Evolutionary conservation across 2,888 invertebrate genomes (phyloP).

Genomic region (Ectobius pallidus): DNA sequence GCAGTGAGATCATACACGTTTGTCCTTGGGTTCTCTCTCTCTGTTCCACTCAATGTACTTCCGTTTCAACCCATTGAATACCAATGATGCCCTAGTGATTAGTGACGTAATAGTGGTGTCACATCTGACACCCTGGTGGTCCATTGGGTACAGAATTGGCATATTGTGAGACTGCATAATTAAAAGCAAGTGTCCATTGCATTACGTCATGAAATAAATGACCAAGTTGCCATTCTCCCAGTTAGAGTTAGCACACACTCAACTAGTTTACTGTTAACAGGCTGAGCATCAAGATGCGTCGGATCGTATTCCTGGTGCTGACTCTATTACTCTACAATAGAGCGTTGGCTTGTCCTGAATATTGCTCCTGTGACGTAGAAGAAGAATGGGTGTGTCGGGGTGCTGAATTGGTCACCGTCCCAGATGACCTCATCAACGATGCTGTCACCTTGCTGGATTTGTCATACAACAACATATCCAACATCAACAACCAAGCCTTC

Average conservation of each 20-base stretch:
- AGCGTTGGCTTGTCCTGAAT: neutral
- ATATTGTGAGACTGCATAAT: no score
- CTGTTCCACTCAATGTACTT: neutral
- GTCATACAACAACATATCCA: slow-evolving; percentile 7
- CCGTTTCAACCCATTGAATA: neutral
- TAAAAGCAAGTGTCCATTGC: neutral
- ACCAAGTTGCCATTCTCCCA: neutral
- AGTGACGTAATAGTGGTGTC: neutral
- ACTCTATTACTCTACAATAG: no score
- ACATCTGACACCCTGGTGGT: no score
- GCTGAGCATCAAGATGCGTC: neutral
- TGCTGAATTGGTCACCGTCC: neutral
- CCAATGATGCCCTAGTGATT: neutral
- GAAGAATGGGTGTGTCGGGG: neutral
- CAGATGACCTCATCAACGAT: neutral
- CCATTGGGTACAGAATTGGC: no score
- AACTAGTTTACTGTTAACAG: slow-evolving; percentile 15
- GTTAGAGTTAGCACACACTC: neutral
- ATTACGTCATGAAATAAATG: slow-evolving; percentile 9
- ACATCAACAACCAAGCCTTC: neutral
- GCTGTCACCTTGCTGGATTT: neutral
- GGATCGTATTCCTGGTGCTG: no score
- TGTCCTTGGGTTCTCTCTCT: neutral
- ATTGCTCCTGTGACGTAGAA: neutral
- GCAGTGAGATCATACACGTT: no score